Base-by-base conservation (phyloP, 2,113 vertebrate species). In the Macrotis lagotis region DNA sequence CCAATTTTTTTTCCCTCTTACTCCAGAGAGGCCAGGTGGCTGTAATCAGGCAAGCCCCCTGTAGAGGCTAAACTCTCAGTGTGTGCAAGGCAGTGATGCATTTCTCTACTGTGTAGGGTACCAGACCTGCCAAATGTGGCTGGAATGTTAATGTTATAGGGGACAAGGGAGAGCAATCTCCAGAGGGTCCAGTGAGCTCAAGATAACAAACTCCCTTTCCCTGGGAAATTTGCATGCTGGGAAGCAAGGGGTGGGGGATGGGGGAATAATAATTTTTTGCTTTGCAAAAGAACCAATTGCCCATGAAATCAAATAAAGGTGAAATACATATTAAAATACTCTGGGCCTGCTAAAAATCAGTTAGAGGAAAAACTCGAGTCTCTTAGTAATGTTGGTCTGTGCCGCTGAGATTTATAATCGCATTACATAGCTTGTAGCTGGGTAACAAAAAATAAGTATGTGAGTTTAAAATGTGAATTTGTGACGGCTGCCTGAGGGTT, bases 261-360 rank as follows among this genome's bases (percentile, higher is more conserved):
- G n/a, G 8, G 59, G 51, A 55, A 93, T 55, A 50, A 44, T 59
- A 51, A 25, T 90, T 94, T 90, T 96, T 97, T 59, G 93, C 94
- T 97, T 95, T 96, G 91, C 53, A 83, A 95, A 96, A 97, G 90
- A 96, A 59, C 47, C 95, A 95, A 96, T 95, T 97, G 93, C 90
- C 96, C 92, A 51, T 96, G 97, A 97, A 97, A 96, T 97, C 96
- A 96, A 96, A 95, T 96, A 96, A 95, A 96, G 94, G 95, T 96
- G 96, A 95, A 97, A 95, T 95, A 90, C 93, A 90, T 95, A 97
- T 97, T 95, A 95, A 97, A 97, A 95, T 92, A 90, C 92, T 11
- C 50, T 88, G 93, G 94, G 94, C 83, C 93, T 91, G 48, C 95
- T 92, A 93, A 97, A 90, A 95, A 88, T 95, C 94, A 50, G 89